Base-by-base conservation (phyloP, 2,888 invertebrate genomes). In the Dusona sp. region DNA sequence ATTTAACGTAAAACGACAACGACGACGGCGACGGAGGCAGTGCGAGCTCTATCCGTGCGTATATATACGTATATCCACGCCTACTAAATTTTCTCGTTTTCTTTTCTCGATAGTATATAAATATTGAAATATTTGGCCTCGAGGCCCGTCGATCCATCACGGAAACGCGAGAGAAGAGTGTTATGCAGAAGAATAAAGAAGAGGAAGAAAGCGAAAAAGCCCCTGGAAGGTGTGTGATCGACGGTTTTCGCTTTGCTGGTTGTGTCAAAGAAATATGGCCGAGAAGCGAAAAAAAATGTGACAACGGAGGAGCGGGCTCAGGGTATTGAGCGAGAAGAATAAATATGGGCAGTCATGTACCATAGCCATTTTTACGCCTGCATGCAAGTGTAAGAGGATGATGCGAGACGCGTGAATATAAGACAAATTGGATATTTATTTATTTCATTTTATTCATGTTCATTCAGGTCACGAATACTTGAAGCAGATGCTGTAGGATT, bases 91-190 rank as follows among this genome's bases (percentile, higher is more conserved):
- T 61, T 29, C 13, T 70, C 42, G 19, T 25, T 38, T 38, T 33
- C n/a, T n/a, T 61, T 42, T 45, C 42, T 45, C 29, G 36, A 38
- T 48, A 64, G 57, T 77, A 77, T 83, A 84, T 84, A 87, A 88
- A 88, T 87, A 84, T 87, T 83, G 80, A 84, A 88, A 85, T 87
- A 86, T 87, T 87, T 68, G 36, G 78, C 70, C 83, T 78, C 80
- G 64, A 83, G 64, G 78, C 42, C 82, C 51, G 80, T 80, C 87
- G 82, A 86, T 87, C 88, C 74, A 88, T 86, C 87, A 85, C 72
- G 77, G 42, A 61, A 77, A 57, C 67, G 79, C 25, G 25, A 77
- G 64, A 75, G 72, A 80, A 64, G 73, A 54, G 45, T 13, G 57
- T 57, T 25, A 65, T 16, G 61, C 67, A 54, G 70, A 75, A 42